These are phyloP conservation scores for Staurois parvus DNA, from an alignment of 2,797 vertebrate genomes.

Conservation along the genomic window DNA sequence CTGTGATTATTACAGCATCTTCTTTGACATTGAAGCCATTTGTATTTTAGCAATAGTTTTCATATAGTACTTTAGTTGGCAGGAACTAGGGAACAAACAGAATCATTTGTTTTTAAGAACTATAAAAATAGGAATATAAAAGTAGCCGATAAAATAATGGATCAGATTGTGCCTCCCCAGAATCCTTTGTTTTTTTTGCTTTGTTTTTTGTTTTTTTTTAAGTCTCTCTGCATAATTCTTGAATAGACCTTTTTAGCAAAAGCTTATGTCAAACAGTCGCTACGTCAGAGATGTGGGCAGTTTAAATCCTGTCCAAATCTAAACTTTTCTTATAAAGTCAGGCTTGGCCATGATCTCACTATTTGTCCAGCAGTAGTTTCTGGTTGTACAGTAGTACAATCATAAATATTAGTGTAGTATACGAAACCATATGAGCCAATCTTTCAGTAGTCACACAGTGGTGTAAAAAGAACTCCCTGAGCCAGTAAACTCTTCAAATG, in stretches of 20 bases:
- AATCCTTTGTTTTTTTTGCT: too few species aligned
- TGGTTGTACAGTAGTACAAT: background rate
- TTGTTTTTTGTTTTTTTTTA: too few species aligned
- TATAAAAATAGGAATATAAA: conserved; percentile 13
- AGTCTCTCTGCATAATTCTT: background rate
- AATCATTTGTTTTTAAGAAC: conserved; percentile 14
- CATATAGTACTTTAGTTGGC: background rate
- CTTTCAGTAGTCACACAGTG: too few species aligned
- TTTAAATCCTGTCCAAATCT: too few species aligned
- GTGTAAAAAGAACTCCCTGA: too few species aligned
- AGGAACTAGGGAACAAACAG: background rate
- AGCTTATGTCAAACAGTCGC: too few species aligned
- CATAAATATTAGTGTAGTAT: too few species aligned
- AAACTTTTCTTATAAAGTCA: too few species aligned
- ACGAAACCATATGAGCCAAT: too few species aligned
- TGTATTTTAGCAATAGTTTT: conserved; percentile 47
- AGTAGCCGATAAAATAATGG: background rate
- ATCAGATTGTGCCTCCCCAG: background rate
- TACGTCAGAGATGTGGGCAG: background rate
- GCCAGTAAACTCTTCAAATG: too few species aligned
- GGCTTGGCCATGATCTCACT: too few species aligned
- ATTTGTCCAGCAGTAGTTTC: background rate
- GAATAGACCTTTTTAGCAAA: background rate
- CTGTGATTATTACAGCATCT: conserved; percentile 12
- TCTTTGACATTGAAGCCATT: conserved; percentile 36